Evolutionary conservation across 2,797 vertebrate genomes (phyloP).

Genomic region (Cossypha heuglini): DNA sequence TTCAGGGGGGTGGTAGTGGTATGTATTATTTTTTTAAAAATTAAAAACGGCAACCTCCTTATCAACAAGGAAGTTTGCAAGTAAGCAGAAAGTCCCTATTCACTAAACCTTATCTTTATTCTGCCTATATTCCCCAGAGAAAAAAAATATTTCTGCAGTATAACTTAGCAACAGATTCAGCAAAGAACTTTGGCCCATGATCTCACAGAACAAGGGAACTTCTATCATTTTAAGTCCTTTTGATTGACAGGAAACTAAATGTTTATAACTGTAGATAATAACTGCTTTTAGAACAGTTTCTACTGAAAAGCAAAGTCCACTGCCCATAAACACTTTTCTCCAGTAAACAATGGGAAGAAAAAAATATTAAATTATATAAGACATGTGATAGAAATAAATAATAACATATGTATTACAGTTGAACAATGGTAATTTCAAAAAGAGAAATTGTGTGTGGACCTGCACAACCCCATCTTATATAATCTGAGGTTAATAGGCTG

Average conservation of each 20-base stretch:
- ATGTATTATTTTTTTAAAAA: neutral
- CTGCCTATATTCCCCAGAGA: neutral
- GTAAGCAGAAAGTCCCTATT: neutral
- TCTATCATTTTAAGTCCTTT: neutral
- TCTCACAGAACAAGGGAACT: neutral
- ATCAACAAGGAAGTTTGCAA: neutral
- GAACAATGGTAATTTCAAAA: neutral
- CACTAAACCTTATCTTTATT: neutral
- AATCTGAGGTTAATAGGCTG: neutral
- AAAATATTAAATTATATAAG: neutral
- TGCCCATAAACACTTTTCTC: neutral
- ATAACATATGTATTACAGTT: neutral
- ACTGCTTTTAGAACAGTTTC: slow-evolving; percentile 51
- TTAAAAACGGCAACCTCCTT: neutral
- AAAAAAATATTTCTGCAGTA: neutral
- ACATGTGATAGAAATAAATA: neutral
- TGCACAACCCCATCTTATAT: neutral
- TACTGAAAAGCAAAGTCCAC: slow-evolving; percentile 24
- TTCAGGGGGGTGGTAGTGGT: rapidly evolving
- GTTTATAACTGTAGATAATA: slow-evolving; percentile 33
- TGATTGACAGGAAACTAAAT: slow-evolving; percentile 30
- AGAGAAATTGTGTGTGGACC: neutral
- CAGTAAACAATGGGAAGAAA: neutral
- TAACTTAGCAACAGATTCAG: neutral
- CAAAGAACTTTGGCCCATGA: neutral